Evolutionary conservation across 2,797 vertebrate species (phyloP).

Genomic region (Ctenochaetus hawaiiensis): DNA sequence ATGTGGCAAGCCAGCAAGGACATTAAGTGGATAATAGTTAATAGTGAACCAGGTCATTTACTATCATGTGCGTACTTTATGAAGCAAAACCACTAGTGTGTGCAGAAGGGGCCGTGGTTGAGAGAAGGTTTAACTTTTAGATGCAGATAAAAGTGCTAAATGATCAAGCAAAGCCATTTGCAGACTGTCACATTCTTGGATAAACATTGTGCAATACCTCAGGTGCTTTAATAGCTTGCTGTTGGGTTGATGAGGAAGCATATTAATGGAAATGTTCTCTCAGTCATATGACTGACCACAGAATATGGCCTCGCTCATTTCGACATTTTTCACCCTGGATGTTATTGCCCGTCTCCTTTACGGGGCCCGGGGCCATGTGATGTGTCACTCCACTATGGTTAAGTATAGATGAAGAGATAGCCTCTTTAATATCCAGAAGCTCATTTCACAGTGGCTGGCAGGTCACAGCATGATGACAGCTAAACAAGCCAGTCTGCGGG

Average conservation of each 20-base stretch:
- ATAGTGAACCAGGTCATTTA: constrained; percentile 88
- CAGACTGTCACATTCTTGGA: constrained; percentile 73
- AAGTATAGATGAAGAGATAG: constrained; percentile 83
- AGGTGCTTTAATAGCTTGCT: constrained; percentile 73
- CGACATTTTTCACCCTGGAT: constrained; percentile 64
- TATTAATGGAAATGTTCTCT: constrained; percentile 67
- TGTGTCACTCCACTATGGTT: constrained; percentile 75
- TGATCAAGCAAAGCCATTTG: constrained; percentile 73
- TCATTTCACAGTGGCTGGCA: constrained; percentile 82
- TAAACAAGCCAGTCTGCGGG: constrained; percentile 77
- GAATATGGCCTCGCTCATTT: constrained; percentile 50
- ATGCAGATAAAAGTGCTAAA: constrained; percentile 78
- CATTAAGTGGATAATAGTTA: constrained; percentile 89
- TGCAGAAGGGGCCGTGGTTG: constrained; percentile 64
- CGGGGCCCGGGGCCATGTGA: constrained; percentile 65
- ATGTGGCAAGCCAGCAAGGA: constrained; percentile 82
- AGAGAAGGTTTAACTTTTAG: constrained; percentile 80
- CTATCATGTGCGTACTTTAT: constrained; percentile 87
- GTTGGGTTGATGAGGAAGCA: constrained; percentile 59
- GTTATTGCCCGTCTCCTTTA: constrained; percentile 54
- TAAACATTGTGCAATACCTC: constrained; percentile 83
- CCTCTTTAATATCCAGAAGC: constrained; percentile 85
- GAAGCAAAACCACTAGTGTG: constrained; percentile 80
- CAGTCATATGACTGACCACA: constrained; percentile 70
- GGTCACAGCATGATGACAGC: constrained; percentile 81